A percentile compares a stretch with the other conserved stretches of the same genome.
phyloP scores from a whole-genome alignment of 2,888 invertebrate genomes.

The Pollenia griseotomentosa region DNA sequence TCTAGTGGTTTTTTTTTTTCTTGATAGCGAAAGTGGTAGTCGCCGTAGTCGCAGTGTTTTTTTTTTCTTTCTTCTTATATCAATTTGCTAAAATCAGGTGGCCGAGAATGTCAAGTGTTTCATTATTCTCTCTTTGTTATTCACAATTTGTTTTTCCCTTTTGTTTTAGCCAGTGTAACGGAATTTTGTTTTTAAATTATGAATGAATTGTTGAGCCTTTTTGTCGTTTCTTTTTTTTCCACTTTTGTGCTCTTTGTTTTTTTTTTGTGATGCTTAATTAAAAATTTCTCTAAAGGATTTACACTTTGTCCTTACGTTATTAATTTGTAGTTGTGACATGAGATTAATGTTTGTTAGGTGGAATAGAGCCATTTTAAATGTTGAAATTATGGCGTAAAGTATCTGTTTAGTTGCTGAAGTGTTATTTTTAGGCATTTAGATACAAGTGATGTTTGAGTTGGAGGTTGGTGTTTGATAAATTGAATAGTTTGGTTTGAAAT shows the following conservation, averaged over 20 bases:
- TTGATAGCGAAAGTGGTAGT: background rate
- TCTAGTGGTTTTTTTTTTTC: background rate
- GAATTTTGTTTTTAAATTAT: slow-evolving; percentile 45
- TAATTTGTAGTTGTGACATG: slow-evolving; percentile 49
- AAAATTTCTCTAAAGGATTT: slow-evolving; percentile 51
- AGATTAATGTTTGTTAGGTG: slow-evolving; percentile 31
- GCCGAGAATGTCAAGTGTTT: slow-evolving; percentile 63
- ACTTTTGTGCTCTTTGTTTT: background rate
- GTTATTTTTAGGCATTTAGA: background rate
- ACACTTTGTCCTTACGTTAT: slow-evolving; percentile 39
- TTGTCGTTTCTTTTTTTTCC: background rate
- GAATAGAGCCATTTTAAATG: slow-evolving; percentile 21
- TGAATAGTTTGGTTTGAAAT: too few relatives aligned
- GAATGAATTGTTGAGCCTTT: slow-evolving; percentile 49
- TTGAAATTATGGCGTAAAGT: background rate
- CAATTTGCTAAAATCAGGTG: slow-evolving; percentile 64
- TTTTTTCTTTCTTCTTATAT: background rate
- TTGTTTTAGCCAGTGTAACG: slow-evolving; percentile 24
- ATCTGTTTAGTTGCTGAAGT: background rate
- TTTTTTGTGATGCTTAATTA: slow-evolving; percentile 35
- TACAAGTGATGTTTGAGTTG: too few relatives aligned
- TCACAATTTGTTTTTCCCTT: slow-evolving; percentile 2
- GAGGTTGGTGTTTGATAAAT: too few relatives aligned
- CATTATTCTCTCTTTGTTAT: slow-evolving; percentile 53
- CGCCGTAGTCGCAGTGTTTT: background rate